Evolutionary conservation across 2,797 vertebrate species (phyloP), one percentile per base, ranked within the genome.

Genomic region (Malacoctenus gilli): DNA sequence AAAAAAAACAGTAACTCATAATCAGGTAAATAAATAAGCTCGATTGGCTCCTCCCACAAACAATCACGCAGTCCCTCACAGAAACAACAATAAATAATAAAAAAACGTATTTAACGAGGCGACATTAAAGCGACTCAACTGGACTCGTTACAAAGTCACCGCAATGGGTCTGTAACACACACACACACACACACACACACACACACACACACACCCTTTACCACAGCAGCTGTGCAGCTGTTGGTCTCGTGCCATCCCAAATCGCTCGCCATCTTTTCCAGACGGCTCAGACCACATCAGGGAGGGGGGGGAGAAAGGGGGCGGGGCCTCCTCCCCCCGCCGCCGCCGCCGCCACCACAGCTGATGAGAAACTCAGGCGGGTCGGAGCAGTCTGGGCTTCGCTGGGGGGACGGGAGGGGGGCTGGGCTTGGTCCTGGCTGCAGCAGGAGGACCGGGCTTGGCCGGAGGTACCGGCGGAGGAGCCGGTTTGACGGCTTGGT

Each of bases 401-500:
- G 11, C 52, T 3, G 68, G 68, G 1, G 63, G 73, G 9, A 11
- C 52, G 1, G 49, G 73, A 28, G 79, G 75, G 28, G 49, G 0
- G 1, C 40, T 5, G 0, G 75, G 58, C 30, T 80, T 76, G 23
- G 40, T 8, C 25, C 65, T 56, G 41, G 61, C 37, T 13, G 41
- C 67, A 2, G 38, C 44, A 18, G 70, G 63, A 68, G 80, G 68
- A 38, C 75, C 62, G 35, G 84, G 82, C 30, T 84, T 85, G 30
- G 72, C 63, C 0, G 71, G 72, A 59, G 78, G 77, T 4, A 72
- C 63, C 2, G 82, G 72, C 54, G 80, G 70, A 42, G 69, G 56
- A 1, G 23, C 40, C 0, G 75, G 63, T 68, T 77, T 84, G 42
- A 38, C 36, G 0, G 57, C 51, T 5, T 19, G 1, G 1, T n/a